Evolutionary conservation across 2,797 vertebrate genomes (phyloP).

Genomic region (Acanthopagrus latus): DNA sequence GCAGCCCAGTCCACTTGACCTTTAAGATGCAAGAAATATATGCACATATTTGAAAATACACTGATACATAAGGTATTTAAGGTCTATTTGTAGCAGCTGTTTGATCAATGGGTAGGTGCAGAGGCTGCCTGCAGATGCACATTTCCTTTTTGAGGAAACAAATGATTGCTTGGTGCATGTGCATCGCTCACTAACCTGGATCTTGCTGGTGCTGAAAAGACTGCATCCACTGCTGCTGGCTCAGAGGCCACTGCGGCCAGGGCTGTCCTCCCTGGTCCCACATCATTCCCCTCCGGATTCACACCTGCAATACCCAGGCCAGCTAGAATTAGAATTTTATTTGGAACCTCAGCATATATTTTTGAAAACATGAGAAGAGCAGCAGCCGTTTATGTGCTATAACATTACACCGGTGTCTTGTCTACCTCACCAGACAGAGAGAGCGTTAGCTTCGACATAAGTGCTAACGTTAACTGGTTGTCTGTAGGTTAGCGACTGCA

Average conservation of each 20-base stretch:
- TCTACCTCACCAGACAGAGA: background rate
- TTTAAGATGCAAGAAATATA: slow-evolving; percentile 58
- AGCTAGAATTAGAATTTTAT: background rate
- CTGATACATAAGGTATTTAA: background rate
- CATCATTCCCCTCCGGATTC: slow-evolving; percentile 84
- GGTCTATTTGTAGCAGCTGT: background rate
- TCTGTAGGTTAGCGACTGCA: background rate
- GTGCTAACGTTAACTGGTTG: slow-evolving; percentile 44
- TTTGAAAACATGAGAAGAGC: background rate
- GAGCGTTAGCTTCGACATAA: slow-evolving; percentile 9
- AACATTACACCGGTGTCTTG: background rate
- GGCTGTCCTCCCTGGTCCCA: slow-evolving; percentile 99
- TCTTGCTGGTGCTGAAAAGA: slow-evolving; percentile 99
- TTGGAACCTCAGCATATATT: background rate
- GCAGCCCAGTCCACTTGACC: slow-evolving; percentile 99
- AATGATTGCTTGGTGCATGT: background rate
- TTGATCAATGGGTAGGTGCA: background rate
- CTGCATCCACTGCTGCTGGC: slow-evolving; percentile 99
- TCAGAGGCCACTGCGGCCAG: slow-evolving; percentile 99
- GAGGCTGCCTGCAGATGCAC: background rate
- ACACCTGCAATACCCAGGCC: slow-evolving; percentile 50
- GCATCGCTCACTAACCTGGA: slow-evolving; percentile 88
- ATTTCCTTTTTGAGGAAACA: background rate
- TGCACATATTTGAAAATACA: background rate
- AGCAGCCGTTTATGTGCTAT: background rate